Conservation (phyloP, 2,797 vertebrate species). For the Setipinna tenuifilis region DNA sequence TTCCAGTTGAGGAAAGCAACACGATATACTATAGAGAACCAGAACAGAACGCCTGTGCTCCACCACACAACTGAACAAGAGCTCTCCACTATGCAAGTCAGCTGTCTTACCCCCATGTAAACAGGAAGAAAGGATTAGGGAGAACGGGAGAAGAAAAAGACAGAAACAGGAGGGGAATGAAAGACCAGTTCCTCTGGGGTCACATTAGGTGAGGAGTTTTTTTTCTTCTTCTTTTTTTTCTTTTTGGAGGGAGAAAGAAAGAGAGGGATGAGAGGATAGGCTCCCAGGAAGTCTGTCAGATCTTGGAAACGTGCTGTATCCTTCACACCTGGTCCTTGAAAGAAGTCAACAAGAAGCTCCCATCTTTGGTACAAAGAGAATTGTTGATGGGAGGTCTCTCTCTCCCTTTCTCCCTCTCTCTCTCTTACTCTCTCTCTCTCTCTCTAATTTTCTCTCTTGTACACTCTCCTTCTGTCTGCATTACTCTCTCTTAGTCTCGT, state of each 20-base stretch:
- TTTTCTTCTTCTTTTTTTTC: not conserved
- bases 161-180: not conserved
- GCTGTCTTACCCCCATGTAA: conserved; percentile 48
- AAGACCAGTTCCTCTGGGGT: not conserved
- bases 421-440: not conserved
- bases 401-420: not conserved
- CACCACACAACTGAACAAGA: not conserved
- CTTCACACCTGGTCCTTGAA: not conserved
- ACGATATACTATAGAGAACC: conserved; percentile 41
- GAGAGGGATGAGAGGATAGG: not conserved
- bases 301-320: not conserved
- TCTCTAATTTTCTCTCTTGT: no score
- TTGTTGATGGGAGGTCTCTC: not conserved
- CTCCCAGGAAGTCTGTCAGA: not conserved
- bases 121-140: conserved; percentile 54
- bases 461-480: no score
- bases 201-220: conserved; percentile 7
- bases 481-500: no score
- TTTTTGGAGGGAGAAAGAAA: not conserved
- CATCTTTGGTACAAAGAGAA: not conserved
- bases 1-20: conserved; percentile 57
- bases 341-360: conserved; percentile 5
- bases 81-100: conserved; percentile 46
- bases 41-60: not conserved
- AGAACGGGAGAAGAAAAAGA: not conserved